phyloP scores from a whole-genome alignment of 2,888 invertebrate species.

The Coelopa pilipes region DNA sequence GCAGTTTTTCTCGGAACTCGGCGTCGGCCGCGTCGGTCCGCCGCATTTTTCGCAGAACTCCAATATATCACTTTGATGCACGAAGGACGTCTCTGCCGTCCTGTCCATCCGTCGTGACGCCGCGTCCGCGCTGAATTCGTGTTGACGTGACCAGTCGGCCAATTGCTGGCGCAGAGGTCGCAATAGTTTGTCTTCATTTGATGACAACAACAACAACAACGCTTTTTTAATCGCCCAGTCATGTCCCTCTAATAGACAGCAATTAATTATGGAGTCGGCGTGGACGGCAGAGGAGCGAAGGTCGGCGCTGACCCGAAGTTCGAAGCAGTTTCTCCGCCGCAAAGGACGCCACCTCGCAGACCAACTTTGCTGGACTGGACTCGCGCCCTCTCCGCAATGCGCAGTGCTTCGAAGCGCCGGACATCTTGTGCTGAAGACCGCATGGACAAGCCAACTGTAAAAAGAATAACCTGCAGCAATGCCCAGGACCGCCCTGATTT shows the following conservation, averaged over 20 bases:
- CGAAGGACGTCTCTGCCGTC: conserved; percentile 32
- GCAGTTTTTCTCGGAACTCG: neutral
- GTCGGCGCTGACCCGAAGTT: neutral
- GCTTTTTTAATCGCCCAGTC: conserved; percentile 52
- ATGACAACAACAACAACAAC: conserved; percentile 34
- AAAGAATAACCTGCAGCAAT: no score
- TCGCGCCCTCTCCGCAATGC: no score
- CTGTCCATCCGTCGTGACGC: conserved; percentile 27
- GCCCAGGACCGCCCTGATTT: no score
- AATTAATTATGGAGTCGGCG: conserved; percentile 51
- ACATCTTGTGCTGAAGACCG: no score
- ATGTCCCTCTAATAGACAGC: conserved; percentile 54
- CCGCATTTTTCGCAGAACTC: conserved; percentile 23
- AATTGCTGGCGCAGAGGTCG: conserved; percentile 21
- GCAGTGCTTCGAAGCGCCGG: no score
- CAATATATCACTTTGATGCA: conserved; percentile 42
- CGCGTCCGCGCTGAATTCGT: conserved; percentile 12
- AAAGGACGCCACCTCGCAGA: no score
- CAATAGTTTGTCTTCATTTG: conserved; percentile 43
- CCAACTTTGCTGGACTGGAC: no score
- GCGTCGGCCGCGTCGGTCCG: neutral
- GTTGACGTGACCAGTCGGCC: conserved; percentile 31
- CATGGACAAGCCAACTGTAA: no score
- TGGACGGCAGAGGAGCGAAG: neutral
- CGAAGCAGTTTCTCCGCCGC: neutral